Conservation (phyloP, 2,888 invertebrate genomes). For the Maniola hyperantus region DNA sequence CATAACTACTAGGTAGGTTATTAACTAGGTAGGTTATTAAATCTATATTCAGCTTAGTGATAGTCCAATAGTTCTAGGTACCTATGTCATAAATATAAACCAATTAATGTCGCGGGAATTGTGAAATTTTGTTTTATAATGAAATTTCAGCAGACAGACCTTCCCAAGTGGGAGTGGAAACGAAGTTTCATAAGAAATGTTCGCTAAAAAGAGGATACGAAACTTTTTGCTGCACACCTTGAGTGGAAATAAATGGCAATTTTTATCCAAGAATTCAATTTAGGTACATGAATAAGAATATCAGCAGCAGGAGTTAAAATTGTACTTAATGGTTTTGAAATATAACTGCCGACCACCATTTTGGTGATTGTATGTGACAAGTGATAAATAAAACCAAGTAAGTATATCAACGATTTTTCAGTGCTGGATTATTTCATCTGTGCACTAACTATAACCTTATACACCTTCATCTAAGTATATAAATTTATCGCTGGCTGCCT, state of each 20-base stretch:
- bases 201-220: conserved; percentile 14
- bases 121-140: conserved; percentile 12
- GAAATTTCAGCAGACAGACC: conserved; percentile 10
- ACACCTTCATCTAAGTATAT: no score
- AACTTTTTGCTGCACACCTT: conserved; percentile 8
- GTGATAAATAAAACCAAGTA: no score
- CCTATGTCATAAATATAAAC: background rate
- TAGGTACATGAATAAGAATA: background rate
- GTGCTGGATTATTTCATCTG: no score
- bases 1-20: no score
- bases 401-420: no score
- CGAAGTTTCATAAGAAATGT: conserved; percentile 15
- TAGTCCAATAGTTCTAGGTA: background rate
- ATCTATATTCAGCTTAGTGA: background rate
- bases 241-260: conserved; percentile 13
- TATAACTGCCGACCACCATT: no score
- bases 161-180: conserved; percentile 13
- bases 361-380: no score
- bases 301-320: background rate
- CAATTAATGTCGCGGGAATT: background rate
- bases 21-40: background rate
- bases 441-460: no score
- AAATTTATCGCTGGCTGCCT: no score
- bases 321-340: background rate
- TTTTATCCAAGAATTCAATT: conserved; percentile 5